Conservation (phyloP, 2,113 vertebrate genomes). For the Myodes glareolus region DNA sequence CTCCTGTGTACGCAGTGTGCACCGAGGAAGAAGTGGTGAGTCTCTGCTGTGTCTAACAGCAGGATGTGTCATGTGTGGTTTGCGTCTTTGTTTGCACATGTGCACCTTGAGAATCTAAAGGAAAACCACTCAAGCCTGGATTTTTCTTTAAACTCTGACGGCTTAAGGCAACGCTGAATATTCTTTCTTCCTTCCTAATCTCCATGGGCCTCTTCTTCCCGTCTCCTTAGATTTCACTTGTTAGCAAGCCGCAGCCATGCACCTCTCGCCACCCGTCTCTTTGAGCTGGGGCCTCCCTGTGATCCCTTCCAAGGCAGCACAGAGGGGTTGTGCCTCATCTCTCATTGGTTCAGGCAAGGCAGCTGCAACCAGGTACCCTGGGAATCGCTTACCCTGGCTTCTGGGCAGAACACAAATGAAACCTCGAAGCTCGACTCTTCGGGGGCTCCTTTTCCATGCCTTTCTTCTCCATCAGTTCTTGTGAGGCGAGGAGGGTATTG, state of each 20-base stretch:
- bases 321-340: background rate
- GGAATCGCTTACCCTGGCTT: background rate
- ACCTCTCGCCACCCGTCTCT: background rate
- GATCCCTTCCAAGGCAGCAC: background rate
- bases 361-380: background rate
- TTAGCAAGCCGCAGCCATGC: background rate
- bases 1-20: background rate
- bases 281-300: background rate
- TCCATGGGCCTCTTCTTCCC: background rate
- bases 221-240: background rate
- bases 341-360: background rate
- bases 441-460: background rate
- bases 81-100: background rate
- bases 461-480: background rate
- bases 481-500: background rate
- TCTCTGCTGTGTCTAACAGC: background rate
- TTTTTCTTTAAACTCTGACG: slow-evolving; percentile 17
- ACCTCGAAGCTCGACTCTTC: background rate
- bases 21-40: background rate
- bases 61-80: background rate
- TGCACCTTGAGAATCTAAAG: background rate
- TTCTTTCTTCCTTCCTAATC: background rate
- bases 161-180: background rate
- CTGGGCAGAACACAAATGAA: background rate
- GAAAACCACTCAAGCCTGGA: background rate